Evolutionary conservation across 2,113 vertebrate species (phyloP).

Genomic region (Lophura nycthemera): DNA sequence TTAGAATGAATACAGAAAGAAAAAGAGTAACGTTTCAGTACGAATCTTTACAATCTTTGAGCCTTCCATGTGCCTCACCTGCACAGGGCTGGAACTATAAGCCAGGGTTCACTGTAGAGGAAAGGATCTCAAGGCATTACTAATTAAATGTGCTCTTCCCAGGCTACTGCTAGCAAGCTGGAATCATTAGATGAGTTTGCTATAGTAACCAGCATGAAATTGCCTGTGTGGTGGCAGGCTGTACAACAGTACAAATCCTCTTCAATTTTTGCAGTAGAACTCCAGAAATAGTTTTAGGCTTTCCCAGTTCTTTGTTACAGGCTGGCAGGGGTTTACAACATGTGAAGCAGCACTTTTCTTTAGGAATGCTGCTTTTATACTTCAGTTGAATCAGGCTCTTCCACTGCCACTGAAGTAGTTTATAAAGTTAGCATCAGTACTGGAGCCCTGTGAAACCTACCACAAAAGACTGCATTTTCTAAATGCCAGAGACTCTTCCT

Average conservation of each 20-base stretch:
- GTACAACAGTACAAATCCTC: background rate
- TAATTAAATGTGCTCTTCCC: constrained; percentile 33
- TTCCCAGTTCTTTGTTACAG: constrained; percentile 24
- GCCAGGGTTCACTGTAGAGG: background rate
- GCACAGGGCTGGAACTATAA: background rate
- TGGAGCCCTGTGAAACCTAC: background rate
- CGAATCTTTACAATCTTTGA: background rate
- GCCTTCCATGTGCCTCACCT: background rate
- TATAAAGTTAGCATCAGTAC: background rate
- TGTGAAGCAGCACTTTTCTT: background rate
- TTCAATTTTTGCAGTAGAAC: background rate
- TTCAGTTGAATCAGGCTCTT: background rate
- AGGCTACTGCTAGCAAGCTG: background rate
- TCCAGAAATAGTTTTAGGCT: constrained; percentile 24
- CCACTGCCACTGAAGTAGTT: background rate
- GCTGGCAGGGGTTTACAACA: constrained; percentile 9
- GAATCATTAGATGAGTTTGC: background rate
- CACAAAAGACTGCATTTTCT: constrained; percentile 19
- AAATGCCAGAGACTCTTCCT: background rate
- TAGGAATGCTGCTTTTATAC: constrained; percentile 18
- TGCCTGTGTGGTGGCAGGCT: background rate
- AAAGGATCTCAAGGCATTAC: background rate
- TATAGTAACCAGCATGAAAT: background rate
- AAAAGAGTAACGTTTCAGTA: rapidly evolving
- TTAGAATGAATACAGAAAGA: background rate